Evolutionary conservation across 2,888 invertebrate species (phyloP).

Genomic region (Limnephilus lunatus): DNA sequence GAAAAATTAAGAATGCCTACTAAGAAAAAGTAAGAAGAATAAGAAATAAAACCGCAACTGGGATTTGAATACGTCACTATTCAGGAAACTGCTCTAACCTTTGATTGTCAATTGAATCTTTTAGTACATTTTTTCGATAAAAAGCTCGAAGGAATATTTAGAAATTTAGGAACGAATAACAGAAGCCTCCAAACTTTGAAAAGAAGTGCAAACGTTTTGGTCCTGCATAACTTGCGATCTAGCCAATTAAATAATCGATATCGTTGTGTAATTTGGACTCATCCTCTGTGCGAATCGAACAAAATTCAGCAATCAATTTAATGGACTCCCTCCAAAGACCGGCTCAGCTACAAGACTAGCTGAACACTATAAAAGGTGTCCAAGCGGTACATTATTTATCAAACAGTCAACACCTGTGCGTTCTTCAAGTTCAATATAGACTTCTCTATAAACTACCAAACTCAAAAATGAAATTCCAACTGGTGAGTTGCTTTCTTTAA

Average conservation of each 20-base stretch:
- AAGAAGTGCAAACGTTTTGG: neutral
- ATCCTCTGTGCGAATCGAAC: conserved; percentile 6
- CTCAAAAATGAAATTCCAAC: conserved; percentile 57
- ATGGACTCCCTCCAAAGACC: neutral
- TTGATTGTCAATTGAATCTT: too few relatives aligned
- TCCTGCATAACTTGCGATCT: neutral
- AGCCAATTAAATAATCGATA: neutral
- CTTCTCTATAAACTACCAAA: conserved; percentile 20
- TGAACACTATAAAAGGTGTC: conserved; percentile 23
- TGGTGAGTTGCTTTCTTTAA: conserved; percentile 51
- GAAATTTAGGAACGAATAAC: neutral
- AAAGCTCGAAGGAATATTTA: neutral
- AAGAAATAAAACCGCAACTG: too few relatives aligned
- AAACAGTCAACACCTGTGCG: conserved; percentile 40
- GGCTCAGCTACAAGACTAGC: neutral
- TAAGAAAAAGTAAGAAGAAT: too few relatives aligned
- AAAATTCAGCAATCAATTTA: neutral
- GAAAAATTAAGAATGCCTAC: too few relatives aligned
- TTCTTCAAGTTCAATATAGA: neutral
- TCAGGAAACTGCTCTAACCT: too few relatives aligned
- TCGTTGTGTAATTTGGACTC: conserved; percentile 8
- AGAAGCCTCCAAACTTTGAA: neutral
- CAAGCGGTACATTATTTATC: neutral
- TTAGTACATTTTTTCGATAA: neutral
- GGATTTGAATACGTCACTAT: too few relatives aligned